phyloP scores from a whole-genome alignment of 2,888 invertebrate species.

The Limulus polyphemus region DNA sequence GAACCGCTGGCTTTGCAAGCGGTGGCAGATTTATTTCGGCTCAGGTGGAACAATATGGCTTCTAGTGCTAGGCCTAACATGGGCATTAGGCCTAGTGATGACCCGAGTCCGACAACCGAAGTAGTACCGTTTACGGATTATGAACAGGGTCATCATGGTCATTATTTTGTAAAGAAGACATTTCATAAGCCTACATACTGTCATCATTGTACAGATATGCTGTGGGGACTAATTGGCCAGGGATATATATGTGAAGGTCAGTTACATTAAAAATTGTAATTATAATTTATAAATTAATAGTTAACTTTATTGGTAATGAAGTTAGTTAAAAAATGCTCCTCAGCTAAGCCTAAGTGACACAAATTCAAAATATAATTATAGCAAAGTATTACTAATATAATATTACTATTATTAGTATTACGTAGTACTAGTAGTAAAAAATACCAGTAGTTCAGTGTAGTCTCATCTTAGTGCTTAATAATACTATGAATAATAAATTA shows the following conservation, averaged over 20 bases:
- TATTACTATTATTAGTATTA: no score
- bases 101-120: conserved; percentile 25
- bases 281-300: no score
- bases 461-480: no score
- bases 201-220: conserved; percentile 99
- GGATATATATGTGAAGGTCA: conserved; percentile 99
- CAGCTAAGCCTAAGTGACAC: no score
- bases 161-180: conserved; percentile 99
- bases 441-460: no score
- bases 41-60: conserved; percentile 25
- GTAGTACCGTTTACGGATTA: conserved; percentile 18
- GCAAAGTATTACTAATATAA: no score
- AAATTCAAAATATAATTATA: no score
- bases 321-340: no score
- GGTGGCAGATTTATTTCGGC: conserved; percentile 21
- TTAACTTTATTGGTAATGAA: no score
- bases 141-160: conserved; percentile 50
- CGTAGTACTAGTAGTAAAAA: no score
- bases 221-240: conserved; percentile 99
- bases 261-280: conserved; percentile 28
- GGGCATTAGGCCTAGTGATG: conserved; percentile 19
- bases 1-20: conserved; percentile 24
- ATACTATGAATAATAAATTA: no score
- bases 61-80: conserved; percentile 12
- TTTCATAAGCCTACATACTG: conserved; percentile 99